Base-by-base conservation (phyloP, 2,888 invertebrate species). In the Hanleya hanleyi region DNA sequence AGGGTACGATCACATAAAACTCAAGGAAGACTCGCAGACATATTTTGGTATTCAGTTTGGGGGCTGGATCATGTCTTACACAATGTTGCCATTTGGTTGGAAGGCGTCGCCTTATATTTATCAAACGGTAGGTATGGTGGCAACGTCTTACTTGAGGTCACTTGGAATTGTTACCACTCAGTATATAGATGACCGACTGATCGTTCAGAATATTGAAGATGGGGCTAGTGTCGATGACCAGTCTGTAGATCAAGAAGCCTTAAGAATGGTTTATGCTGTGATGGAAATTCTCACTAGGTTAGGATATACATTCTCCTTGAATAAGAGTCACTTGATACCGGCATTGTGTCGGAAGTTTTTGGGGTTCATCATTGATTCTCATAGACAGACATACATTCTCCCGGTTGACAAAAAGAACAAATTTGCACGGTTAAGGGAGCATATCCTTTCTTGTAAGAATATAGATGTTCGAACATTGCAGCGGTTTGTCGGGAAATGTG, bases 51-150 rank as follows among this genome's bases (percentile, higher is more conserved):
- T 76, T 1, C 68, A 73, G 37, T 76, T 68, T 65, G 67, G 67
- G 1, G 69, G 68, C 1, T 69, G 70, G 67, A 62, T 57, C 50
- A 67, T 70, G 32, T 68, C 49, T 1, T 77, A 35, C 65, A 86
- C 83, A 78, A 80, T 22, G 73, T 82, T 66, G 78, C 84, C 47
- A 32, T 78, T 76, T 51, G 73, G 75, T 0, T 76, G 67, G 70
- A 76, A 75, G 50, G 62, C 66, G 1, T 67, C 73, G 1, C 29
- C 75, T 15, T 76, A 62, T 35, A 61, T 76, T 9, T 70, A 76
- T 26, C 75, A 73, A 41, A 47, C 49, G 5, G 51, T 65, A 2
- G 71, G 73, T 9, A 70, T 73, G 69, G 32, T 35, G 9, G 67
- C 33, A 18, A 71, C 73, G 1, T 9, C 35, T 7, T 66, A 71